Evolutionary conservation across 2,888 invertebrate genomes (phyloP), one percentile per base, ranked within the genome.

Genomic region (Neoascia interrupta): DNA sequence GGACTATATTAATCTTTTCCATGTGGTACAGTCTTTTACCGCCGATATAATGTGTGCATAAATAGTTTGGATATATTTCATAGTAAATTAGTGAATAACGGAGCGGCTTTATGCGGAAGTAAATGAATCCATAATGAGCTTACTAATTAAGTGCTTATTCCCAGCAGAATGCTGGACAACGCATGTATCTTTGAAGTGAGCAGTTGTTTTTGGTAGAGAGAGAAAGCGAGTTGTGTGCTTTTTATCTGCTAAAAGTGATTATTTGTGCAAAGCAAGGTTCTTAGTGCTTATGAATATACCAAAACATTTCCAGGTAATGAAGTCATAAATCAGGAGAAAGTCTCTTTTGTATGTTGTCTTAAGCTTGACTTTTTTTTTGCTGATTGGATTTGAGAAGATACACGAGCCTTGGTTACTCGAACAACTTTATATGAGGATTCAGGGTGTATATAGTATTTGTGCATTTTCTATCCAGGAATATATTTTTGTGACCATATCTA

Each of bases 91-190:
- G 26, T 68, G 60, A 68, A 61, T 74, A 39, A 69, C 54, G 26
- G 41, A 75, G 26, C 60, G 34, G 19, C 16, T 15, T 56, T n/a
- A 16, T 21, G 11, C 11, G 16, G 10, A 34, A 16, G 19, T 39
- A 31, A 36, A 49, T 47, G 54, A 69, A 61, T 69, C 54, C 69
- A 43, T 61, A 69, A 75, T 69, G 61, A 60, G 54, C 69, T 75
- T 54, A 34, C 61, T 75, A 69, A 75, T 75, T 75, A 75, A 54
- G 68, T 34, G 58, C 49, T 68, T 68, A 49, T 56, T 49, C 54
- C 2, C 5, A 18, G 28, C 21, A 34, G 11, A 8, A 11, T n/a
- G 18, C 6, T 1, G 34, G 13, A 3, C 18, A 11, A 15, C 19
- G 19, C 28, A 34, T 36, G 58, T 23, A 34, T 34, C 64, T 53